Conservation (phyloP, 2,888 invertebrate genomes). For the Coelopa pilipes region DNA sequence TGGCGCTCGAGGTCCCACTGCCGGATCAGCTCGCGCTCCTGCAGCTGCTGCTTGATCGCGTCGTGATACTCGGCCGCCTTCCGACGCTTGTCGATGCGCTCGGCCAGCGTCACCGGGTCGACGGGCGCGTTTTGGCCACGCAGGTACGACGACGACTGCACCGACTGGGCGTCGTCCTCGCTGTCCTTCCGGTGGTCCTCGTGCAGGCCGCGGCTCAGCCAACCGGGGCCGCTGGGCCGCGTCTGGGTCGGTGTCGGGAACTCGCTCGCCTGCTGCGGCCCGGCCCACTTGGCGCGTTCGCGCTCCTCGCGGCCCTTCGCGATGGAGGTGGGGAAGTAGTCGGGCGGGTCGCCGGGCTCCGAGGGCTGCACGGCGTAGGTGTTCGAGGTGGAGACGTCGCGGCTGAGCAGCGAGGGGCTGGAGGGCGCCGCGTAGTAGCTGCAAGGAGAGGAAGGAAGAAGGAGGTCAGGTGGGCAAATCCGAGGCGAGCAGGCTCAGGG, state of each 20-base stretch:
- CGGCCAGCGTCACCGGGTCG: constrained; percentile 82
- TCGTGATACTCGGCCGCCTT: constrained; percentile 88
- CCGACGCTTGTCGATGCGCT: constrained; percentile 83
- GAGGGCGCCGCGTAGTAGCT: constrained; percentile 58
- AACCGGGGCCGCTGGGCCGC: constrained; percentile 66
- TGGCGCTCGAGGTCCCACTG: constrained; percentile 81
- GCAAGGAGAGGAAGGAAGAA: constrained; percentile 32
- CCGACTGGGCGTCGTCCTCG: constrained; percentile 63
- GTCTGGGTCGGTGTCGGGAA: constrained; percentile 39
- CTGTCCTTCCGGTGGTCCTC: constrained; percentile 66
- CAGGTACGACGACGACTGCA: constrained; percentile 74
- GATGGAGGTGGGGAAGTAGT: constrained; percentile 62
- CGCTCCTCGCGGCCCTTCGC: constrained; percentile 69
- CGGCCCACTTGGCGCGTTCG: constrained; percentile 80
- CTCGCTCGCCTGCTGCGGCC: constrained; percentile 54
- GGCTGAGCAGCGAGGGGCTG: constrained; percentile 55
- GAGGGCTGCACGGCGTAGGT: constrained; percentile 62
- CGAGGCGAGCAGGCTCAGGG: neutral
- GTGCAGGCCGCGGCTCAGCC: constrained; percentile 69
- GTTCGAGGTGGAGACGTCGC: constrained; percentile 65
- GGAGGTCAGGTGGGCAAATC: neutral
- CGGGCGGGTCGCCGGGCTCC: constrained; percentile 56
- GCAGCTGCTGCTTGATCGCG: constrained; percentile 84
- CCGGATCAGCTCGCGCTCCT: constrained; percentile 81
- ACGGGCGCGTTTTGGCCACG: constrained; percentile 88